Percentiles rank a stretch among this genome's conserved stretches.
Evolutionary conservation across 1,140 invertebrate species (phyloP).

Genomic region (Macrotrachela quadricornifera): DNA sequence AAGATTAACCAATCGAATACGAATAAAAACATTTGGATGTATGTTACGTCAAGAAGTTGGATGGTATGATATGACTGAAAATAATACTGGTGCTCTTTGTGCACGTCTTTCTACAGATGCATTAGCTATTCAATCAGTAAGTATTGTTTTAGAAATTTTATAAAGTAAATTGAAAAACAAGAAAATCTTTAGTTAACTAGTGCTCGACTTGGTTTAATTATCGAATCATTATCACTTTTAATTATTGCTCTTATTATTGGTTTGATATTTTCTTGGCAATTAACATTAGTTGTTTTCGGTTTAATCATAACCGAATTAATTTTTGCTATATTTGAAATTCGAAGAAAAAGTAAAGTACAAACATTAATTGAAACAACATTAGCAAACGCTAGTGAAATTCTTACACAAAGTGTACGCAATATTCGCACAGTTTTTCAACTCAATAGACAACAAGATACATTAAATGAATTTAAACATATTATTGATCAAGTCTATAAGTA

Average conservation of each 20-base stretch:
- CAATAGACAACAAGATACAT: not conserved
- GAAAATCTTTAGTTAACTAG: not conserved
- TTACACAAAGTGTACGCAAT: not conserved
- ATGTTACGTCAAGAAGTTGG: conserved; percentile 63
- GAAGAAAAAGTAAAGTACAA: not conserved
- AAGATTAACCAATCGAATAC: conserved; percentile 44
- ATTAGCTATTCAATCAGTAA: no score
- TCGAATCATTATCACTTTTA: not conserved
- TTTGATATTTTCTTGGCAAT: conserved; percentile 54
- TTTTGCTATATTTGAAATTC: conserved; percentile 37
- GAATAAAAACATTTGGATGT: conserved; percentile 41
- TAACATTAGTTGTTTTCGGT: conserved; percentile 50
- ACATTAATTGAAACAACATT: not conserved
- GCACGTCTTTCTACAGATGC: no score
- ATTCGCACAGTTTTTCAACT: not conserved
- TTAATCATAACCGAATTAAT: conserved; percentile 53
- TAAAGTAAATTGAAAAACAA: no score
- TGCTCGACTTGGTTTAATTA: not conserved
- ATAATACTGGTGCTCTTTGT: no score
- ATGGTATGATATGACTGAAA: conserved; percentile 41
- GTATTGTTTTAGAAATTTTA: no score
- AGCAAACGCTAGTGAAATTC: not conserved
- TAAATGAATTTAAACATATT: not conserved
- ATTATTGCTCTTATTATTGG: conserved; percentile 44
- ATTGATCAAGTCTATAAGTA: not conserved